Evolutionary conservation across 2,888 invertebrate genomes (phyloP), one percentile per base, ranked within the genome.

Genomic region (Lepidocyrtoides sp.): DNA sequence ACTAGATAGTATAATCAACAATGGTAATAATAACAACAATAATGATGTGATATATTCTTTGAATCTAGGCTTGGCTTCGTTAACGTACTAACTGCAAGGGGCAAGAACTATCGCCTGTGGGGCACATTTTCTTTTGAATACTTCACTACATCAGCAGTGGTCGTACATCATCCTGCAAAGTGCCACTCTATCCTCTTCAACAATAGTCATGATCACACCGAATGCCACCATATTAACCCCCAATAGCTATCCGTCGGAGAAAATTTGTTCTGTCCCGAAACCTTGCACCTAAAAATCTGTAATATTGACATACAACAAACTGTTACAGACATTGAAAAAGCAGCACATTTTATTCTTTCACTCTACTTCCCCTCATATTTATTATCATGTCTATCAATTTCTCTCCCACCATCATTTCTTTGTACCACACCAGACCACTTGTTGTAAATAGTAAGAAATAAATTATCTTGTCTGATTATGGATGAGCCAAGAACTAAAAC

Each of bases 41-140:
- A 72, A 72, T 41, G 69, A 72, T 44, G 69, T 72, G 69, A 72
- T 72, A 72, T 72, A 72, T 72, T 72, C 69, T 2, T 72, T 20
- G 20, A 72, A 72, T 20, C 41, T 72, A 41, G 69, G 69, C 41
- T 72, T 57, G 79, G 54, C 32, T 17, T 54, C 79, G 7, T 54
- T 57, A 51, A 44, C 48, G 32, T 23, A 48, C 41, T 0, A 41
- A 36, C 20, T 14, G 36, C 60, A 17, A 60, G 60, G 72, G 10
- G 17, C 26, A 17, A 51, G 29, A 29, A 77, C 17, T 32, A 57
- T 54, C 3, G 32, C 79, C 79, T 32, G 36, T 54, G 57, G 79
- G 79, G n/a, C 26, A 20, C 32, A 57, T 36, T 79, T 36, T 57
- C 54, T 23, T 20, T 41, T 10, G 41, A n/a, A 72, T 36, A 20